A percentile compares a stretch with the other conserved stretches of the same genome.
Evolutionary conservation across 2,888 invertebrate species (phyloP).

Genomic region (Ectobius pallidus): DNA sequence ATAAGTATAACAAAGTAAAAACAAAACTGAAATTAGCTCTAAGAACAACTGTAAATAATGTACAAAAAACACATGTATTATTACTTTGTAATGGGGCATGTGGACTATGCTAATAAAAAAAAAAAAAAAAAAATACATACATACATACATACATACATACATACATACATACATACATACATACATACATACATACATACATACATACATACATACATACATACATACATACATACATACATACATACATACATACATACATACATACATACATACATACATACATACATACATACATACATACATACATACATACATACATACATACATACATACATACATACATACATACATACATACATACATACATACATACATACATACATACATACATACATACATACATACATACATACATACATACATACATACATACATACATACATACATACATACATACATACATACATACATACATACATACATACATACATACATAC

Average conservation of each 20-base stretch:
- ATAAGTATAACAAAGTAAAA: too few species aligned
- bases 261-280: neutral
- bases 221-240: neutral
- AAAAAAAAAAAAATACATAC: too few species aligned
- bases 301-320: too few species aligned
- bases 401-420: neutral
- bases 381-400: neutral
- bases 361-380: neutral
- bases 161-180: neutral
- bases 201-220: too few species aligned
- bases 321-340: too few species aligned
- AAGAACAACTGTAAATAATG: too few species aligned
- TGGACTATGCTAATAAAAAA: too few species aligned
- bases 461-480: neutral
- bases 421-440: neutral
- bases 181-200: too few species aligned
- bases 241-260: neutral
- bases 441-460: too few species aligned
- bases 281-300: neutral
- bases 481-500: neutral
- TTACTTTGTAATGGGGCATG: too few species aligned
- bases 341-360: neutral
- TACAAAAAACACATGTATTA: too few species aligned
- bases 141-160: neutral
- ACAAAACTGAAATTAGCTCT: too few species aligned